Evolutionary conservation across 2,113 vertebrate genomes (phyloP).

Genomic region (Bubalus kerabau): DNA sequence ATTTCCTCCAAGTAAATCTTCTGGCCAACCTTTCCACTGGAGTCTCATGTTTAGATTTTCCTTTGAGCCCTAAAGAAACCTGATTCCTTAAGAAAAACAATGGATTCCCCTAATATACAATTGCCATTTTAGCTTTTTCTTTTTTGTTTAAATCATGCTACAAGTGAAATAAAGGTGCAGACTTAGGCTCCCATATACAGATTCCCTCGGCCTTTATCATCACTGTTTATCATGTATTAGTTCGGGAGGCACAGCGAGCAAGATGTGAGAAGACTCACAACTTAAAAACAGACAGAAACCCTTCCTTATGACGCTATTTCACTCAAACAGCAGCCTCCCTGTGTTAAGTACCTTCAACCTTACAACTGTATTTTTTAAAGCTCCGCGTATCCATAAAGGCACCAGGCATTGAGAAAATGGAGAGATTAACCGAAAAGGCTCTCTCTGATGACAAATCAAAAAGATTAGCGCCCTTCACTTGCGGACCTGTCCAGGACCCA

Average conservation of each 20-base stretch:
- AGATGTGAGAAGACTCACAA: background rate
- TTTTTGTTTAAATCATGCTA: background rate
- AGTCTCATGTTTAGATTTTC: background rate
- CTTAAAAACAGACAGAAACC: constrained; percentile 1
- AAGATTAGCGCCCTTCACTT: background rate
- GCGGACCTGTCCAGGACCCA: background rate
- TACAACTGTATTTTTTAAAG: background rate
- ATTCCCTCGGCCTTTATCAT: background rate
- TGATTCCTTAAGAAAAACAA: background rate
- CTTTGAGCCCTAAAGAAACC: background rate
- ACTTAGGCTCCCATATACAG: background rate
- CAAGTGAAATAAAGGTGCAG: constrained; percentile 7
- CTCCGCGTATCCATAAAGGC: background rate
- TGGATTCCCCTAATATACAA: background rate
- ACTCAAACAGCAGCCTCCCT: background rate
- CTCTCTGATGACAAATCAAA: background rate
- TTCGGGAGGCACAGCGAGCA: background rate
- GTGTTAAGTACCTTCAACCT: background rate
- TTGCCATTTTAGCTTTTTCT: background rate
- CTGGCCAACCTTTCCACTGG: background rate
- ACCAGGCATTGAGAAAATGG: background rate
- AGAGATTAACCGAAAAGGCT: background rate
- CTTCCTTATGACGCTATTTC: background rate
- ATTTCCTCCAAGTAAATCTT: constrained; percentile 24
- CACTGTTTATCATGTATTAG: background rate